Conservation (phyloP, 2,888 invertebrate genomes). For the Ashinkailepas kermadecensis region DNA sequence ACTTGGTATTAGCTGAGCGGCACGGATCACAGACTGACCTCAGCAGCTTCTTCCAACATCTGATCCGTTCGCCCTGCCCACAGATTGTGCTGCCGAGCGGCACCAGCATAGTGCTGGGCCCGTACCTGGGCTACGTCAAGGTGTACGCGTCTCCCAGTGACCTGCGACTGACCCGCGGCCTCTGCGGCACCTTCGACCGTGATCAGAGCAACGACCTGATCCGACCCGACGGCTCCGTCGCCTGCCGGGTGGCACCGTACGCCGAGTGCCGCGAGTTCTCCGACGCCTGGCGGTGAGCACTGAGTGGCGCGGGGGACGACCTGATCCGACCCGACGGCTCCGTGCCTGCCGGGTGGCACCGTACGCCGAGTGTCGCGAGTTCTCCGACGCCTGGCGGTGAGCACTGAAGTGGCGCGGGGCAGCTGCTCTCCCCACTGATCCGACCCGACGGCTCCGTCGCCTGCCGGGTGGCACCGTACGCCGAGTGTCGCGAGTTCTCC, state of each 20-base stretch:
- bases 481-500: too few species aligned
- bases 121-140: conserved; percentile 36
- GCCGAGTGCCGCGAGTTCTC: too few species aligned
- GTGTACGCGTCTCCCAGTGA: conserved; percentile 36
- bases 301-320: too few species aligned
- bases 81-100: conserved; percentile 37
- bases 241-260: too few species aligned
- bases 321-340: conserved; percentile 32
- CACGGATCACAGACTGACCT: too few species aligned
- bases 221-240: conserved; percentile 26
- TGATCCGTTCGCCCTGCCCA: neutral
- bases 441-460: conserved; percentile 27
- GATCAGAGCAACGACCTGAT: conserved; percentile 36
- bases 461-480: too few species aligned
- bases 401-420: too few species aligned
- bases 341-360: too few species aligned
- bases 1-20: too few species aligned
- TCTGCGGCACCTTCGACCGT: conserved; percentile 37
- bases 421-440: conserved; percentile 28
- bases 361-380: too few species aligned
- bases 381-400: too few species aligned
- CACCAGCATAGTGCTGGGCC: conserved; percentile 35
- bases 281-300: too few species aligned
- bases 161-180: conserved; percentile 36
- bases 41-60: neutral